A percentile compares a stretch with the other conserved stretches of the same genome.
Evolutionary conservation across 2,797 vertebrate genomes (phyloP).

Genomic region (Acrocephalus scirpaceus): DNA sequence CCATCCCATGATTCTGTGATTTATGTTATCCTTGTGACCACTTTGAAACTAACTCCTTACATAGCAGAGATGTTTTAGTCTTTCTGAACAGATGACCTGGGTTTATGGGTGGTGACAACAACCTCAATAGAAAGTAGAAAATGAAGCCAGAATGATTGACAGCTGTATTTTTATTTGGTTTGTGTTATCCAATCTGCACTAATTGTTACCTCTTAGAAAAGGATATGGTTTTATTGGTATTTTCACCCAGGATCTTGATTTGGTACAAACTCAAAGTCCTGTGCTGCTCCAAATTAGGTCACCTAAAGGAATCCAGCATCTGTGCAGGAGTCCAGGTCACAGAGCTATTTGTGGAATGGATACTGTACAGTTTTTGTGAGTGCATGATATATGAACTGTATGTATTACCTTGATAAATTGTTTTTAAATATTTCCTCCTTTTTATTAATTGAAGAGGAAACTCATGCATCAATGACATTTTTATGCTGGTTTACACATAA

Average conservation of each 20-base stretch:
- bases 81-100: not conserved
- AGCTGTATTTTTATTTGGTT: not conserved
- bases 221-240: not conserved
- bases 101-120: not conserved
- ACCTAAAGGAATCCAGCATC: slow-evolving; percentile 70
- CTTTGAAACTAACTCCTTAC: not conserved
- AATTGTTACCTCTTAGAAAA: not conserved
- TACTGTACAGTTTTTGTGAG: slow-evolving; percentile 88
- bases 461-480: slow-evolving; percentile 97
- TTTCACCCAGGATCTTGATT: not conserved
- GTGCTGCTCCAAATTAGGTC: slow-evolving; percentile 73
- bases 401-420: slow-evolving; percentile 92
- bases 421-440: slow-evolving; percentile 97
- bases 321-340: slow-evolving; percentile 73
- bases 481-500: slow-evolving; percentile 89
- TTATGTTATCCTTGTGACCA: not conserved
- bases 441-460: slow-evolving; percentile 98
- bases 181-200: not conserved
- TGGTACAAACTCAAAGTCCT: not conserved
- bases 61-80: accelerated
- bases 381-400: slow-evolving; percentile 93
- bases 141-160: not conserved
- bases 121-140: not conserved
- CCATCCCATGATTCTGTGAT: not conserved
- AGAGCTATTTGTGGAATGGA: slow-evolving; percentile 83